phyloP scores from a whole-genome alignment of 2,888 invertebrate genomes.

The Himalopsyche kuldschensis region DNA sequence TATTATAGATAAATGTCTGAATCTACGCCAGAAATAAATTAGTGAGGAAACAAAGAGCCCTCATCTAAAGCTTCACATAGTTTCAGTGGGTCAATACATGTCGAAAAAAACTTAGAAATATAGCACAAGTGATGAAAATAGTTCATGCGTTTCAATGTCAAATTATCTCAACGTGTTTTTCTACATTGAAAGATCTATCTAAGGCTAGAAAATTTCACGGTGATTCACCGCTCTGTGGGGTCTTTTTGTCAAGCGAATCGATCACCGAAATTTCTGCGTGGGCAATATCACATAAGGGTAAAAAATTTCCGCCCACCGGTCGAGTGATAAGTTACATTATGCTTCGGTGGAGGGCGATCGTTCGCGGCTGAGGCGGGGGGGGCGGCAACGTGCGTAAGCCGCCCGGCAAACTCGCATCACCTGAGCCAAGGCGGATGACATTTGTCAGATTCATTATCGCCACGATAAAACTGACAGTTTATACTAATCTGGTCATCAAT shows the following conservation, averaged over 20 bases:
- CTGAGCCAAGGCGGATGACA: not conserved
- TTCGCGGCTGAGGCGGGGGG: not conserved
- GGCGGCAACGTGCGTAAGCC: not conserved
- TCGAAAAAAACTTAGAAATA: too few species aligned
- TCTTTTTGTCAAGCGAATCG: not conserved
- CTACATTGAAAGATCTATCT: not conserved
- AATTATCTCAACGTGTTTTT: not conserved
- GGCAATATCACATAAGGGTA: not conserved
- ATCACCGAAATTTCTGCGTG: not conserved
- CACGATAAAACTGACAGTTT: not conserved
- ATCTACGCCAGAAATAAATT: too few species aligned
- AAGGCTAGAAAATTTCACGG: not conserved
- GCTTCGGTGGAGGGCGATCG: not conserved
- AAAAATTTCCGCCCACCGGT: not conserved
- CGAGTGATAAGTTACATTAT: not conserved
- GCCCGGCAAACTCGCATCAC: not conserved
- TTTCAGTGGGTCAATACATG: too few species aligned
- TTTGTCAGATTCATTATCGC: not conserved
- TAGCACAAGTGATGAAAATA: not conserved
- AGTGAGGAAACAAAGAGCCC: too few species aligned
- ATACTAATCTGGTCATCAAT: not conserved
- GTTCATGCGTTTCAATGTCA: not conserved
- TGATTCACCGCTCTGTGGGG: not conserved
- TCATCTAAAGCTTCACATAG: too few species aligned
- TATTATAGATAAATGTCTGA: too few species aligned